Evolutionary conservation across 2,113 vertebrate species (phyloP).

Genomic region (Psittacus erithacus): DNA sequence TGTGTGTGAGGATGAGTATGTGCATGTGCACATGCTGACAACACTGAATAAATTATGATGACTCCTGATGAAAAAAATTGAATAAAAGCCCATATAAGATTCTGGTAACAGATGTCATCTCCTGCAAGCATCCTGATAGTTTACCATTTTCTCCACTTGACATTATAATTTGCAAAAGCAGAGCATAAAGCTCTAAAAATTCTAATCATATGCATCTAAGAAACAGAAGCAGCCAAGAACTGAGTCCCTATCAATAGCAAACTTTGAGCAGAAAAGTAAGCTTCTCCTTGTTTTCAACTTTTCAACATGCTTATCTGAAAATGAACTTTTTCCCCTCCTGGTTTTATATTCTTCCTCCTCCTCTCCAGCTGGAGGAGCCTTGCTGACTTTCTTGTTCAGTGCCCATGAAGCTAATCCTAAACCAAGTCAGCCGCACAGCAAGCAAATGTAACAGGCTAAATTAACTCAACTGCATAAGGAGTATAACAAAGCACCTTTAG

Average conservation of each 20-base stretch:
- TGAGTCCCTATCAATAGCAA: background rate
- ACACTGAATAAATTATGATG: background rate
- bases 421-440: background rate
- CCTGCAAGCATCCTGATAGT: background rate
- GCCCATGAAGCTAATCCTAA: background rate
- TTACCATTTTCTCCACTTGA: background rate
- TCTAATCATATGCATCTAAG: background rate
- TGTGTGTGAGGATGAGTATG: too few species aligned
- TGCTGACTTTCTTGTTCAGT: background rate
- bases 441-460: background rate
- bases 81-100: background rate
- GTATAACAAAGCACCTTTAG: background rate
- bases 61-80: background rate
- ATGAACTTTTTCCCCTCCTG: background rate
- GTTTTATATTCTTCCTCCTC: background rate
- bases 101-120: background rate
- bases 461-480: background rate
- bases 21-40: background rate
- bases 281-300: slow-evolving; percentile 6
- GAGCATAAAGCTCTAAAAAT: background rate
- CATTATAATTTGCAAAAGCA: background rate
- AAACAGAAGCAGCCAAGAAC: background rate
- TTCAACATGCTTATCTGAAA: slow-evolving; percentile 30
- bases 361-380: background rate
- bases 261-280: slow-evolving; percentile 1